A percentile compares a stretch with the other conserved stretches of the same genome.
phyloP scores from a whole-genome alignment of 2,888 invertebrate genomes.

The Tineola bisselliella region DNA sequence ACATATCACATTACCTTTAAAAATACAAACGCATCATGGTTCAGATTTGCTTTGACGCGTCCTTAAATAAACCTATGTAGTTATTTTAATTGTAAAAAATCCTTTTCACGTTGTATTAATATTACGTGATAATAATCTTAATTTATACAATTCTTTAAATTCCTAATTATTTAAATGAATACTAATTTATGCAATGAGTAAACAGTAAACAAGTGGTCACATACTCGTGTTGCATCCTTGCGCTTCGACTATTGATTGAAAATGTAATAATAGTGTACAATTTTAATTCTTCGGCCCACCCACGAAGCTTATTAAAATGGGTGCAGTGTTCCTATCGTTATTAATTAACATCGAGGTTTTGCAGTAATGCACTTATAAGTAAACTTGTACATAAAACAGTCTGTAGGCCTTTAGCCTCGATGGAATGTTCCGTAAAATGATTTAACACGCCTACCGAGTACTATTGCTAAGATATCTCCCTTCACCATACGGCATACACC shows the following conservation, averaged over 20 bases:
- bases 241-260: not conserved
- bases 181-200: constrained; percentile 37
- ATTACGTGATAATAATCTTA: too few species aligned
- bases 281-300: constrained; percentile 6
- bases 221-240: constrained; percentile 12
- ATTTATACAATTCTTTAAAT: not conserved
- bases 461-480: not conserved
- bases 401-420: not conserved
- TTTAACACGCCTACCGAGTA: not conserved
- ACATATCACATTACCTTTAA: constrained; percentile 10
- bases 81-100: not conserved
- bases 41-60: not conserved
- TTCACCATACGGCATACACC: not conserved
- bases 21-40: not conserved
- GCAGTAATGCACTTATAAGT: constrained; percentile 13
- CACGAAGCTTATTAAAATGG: constrained; percentile 11
- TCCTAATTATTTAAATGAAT: too few species aligned
- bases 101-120: too few species aligned
- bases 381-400: not conserved
- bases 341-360: constrained; percentile 12
- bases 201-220: constrained; percentile 27
- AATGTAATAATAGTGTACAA: not conserved
- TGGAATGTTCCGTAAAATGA: constrained; percentile 9
- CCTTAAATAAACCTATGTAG: not conserved
- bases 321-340: constrained; percentile 12